Conservation (phyloP, 2,113 vertebrate genomes). For the Sardina pilchardus region DNA sequence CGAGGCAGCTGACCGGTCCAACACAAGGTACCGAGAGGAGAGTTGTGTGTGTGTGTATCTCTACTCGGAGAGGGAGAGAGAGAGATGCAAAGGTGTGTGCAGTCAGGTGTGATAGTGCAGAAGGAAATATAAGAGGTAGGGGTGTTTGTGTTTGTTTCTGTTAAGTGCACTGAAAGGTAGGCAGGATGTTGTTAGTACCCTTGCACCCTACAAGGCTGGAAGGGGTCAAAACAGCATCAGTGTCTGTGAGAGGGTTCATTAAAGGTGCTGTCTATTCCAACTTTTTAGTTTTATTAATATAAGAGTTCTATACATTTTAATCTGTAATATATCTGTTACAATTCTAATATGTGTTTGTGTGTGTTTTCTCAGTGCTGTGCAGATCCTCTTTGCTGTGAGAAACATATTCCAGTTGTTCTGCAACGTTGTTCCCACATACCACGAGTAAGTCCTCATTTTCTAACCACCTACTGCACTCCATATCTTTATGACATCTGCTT, state of each 20-base stretch:
- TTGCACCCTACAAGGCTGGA: too few relatives aligned
- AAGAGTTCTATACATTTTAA: not conserved
- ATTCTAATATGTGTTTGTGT: not conserved
- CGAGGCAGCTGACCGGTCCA: constrained; percentile 85
- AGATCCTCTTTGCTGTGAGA: constrained; percentile 91
- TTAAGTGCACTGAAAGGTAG: not conserved
- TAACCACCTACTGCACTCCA: not conserved
- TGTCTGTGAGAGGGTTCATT: too few relatives aligned
- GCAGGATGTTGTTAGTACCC: too few relatives aligned
- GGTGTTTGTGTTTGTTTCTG: not conserved
- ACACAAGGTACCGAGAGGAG: constrained; percentile 77
- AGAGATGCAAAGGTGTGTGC: too few relatives aligned
- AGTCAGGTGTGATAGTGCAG: not conserved
- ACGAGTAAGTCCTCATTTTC: constrained; percentile 79
- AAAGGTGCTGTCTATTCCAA: too few relatives aligned
- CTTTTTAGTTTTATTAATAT: not conserved
- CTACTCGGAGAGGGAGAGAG: too few relatives aligned
- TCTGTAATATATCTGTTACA: not conserved
- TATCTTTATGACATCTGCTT: too few relatives aligned
- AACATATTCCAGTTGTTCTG: constrained; percentile 97
- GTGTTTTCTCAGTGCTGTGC: constrained; percentile 74
- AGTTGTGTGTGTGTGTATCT: not conserved
- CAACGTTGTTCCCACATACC: constrained; percentile 93
- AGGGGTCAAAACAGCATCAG: too few relatives aligned
- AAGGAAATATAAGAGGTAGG: not conserved